These are phyloP conservation scores for Cryptosula pallasiana DNA, from an alignment of 2,888 invertebrate species.

Conservation along the genomic window DNA sequence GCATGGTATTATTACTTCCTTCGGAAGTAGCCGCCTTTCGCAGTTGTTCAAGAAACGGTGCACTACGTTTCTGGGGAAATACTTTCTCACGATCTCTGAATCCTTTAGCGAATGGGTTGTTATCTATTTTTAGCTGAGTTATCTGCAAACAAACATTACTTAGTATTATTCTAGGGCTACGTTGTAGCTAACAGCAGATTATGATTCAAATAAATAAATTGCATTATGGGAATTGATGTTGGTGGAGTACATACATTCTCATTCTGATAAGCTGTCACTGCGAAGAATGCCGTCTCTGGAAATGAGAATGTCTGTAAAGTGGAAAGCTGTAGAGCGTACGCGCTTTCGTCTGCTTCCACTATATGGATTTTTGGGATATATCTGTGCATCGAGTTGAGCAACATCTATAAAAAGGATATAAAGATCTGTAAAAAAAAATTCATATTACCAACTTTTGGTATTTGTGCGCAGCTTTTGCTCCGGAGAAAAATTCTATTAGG, in stretches of 20 bases:
- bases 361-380: constrained; percentile 50
- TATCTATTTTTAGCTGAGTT: constrained; percentile 55
- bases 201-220: too few relatives aligned
- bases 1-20: neutral
- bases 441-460: too few relatives aligned
- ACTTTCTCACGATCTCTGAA: constrained; percentile 63
- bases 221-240: too few relatives aligned
- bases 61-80: neutral
- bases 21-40: neutral
- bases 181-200: too few relatives aligned
- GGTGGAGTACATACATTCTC: constrained; percentile 50
- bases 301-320: constrained; percentile 42
- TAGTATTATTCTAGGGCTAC: too few relatives aligned
- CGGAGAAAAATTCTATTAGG: too few relatives aligned
- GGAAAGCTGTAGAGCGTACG: constrained; percentile 36
- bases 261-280: constrained; percentile 52
- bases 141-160: constrained; percentile 53
- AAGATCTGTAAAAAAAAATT: too few relatives aligned
- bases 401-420: constrained; percentile 36
- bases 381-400: constrained; percentile 51
- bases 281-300: constrained; percentile 50
- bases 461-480: too few relatives aligned
- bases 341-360: constrained; percentile 38
- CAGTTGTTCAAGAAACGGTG: neutral
- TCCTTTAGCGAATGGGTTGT: constrained; percentile 57